These are phyloP conservation scores for Plagodis dolabraria DNA, from an alignment of 2,888 invertebrate species.

Conservation along the genomic window DNA sequence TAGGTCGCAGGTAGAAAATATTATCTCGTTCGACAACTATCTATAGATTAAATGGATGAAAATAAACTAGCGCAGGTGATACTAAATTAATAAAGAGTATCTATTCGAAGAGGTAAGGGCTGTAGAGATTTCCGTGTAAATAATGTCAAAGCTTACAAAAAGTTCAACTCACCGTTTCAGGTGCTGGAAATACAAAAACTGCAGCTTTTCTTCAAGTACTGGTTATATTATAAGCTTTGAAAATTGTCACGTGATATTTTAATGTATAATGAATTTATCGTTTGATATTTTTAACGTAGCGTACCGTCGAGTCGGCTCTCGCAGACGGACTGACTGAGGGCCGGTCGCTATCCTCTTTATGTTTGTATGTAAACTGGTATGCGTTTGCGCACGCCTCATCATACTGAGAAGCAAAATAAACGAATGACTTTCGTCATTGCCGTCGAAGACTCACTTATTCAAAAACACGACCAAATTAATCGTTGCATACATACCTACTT, in stretches of 20 bases:
- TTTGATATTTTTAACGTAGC: constrained; percentile 39
- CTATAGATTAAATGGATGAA: constrained; percentile 18
- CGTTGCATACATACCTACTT: constrained; percentile 4
- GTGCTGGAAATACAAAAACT: constrained; percentile 17
- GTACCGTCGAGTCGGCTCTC: constrained; percentile 57
- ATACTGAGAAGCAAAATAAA: constrained; percentile 55
- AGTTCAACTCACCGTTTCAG: constrained; percentile 37
- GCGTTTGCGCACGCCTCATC: constrained; percentile 56
- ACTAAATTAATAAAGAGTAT: constrained; percentile 17
- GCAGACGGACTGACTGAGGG: constrained; percentile 73
- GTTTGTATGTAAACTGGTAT: constrained; percentile 76
- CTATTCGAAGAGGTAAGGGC: constrained; percentile 10
- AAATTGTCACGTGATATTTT: constrained; percentile 21
- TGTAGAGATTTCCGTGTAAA: background rate
- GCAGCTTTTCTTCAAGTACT: constrained; percentile 5
- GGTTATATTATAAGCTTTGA: background rate
- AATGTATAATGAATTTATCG: constrained; percentile 13
- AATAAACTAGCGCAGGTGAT: constrained; percentile 18
- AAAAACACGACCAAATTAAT: constrained; percentile 23
- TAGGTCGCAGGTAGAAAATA: constrained; percentile 33
- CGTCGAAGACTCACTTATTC: constrained; percentile 11
- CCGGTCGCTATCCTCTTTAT: constrained; percentile 78
- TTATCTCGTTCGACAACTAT: constrained; percentile 14
- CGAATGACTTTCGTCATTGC: constrained; percentile 43
- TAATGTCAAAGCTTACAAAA: constrained; percentile 26